These are phyloP conservation scores for Crotalus tigris DNA, from an alignment of 2,113 vertebrate species.

Conservation along the genomic window DNA sequence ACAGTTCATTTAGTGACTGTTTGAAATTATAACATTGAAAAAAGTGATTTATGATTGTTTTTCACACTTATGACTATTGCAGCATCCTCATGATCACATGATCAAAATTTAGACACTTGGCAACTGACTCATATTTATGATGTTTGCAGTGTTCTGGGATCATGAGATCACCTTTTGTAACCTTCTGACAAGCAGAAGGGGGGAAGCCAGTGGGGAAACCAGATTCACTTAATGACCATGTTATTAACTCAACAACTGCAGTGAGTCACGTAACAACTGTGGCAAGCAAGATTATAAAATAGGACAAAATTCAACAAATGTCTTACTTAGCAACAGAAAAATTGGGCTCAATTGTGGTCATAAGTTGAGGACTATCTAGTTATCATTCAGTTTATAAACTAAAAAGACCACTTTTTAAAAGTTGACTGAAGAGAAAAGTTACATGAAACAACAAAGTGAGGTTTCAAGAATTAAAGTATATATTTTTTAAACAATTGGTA, in stretches of 20 bases:
- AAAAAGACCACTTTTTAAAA: neutral
- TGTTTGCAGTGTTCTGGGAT: neutral
- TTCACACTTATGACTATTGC: neutral
- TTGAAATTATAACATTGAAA: neutral
- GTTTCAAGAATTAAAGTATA: neutral
- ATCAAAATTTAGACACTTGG: neutral
- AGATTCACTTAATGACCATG: neutral
- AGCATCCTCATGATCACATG: neutral
- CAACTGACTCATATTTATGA: neutral
- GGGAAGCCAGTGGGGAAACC: neutral
- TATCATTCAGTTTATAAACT: neutral
- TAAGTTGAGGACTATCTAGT: neutral
- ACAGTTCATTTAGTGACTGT: neutral
- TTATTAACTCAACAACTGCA: neutral
- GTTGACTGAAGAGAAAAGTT: neutral
- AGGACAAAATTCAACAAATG: neutral
- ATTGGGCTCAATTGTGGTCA: neutral
- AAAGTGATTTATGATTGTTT: neutral
- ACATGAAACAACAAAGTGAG: neutral
- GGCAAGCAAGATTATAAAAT: neutral
- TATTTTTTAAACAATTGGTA: neutral
- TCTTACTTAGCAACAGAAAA: neutral
- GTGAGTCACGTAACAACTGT: neutral
- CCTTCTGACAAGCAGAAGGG: neutral
- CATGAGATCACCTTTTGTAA: neutral